A percentile compares a stretch with the other conserved stretches of the same genome.
phyloP scores from a whole-genome alignment of 2,888 invertebrate genomes.

The Cerastoderma edule region DNA sequence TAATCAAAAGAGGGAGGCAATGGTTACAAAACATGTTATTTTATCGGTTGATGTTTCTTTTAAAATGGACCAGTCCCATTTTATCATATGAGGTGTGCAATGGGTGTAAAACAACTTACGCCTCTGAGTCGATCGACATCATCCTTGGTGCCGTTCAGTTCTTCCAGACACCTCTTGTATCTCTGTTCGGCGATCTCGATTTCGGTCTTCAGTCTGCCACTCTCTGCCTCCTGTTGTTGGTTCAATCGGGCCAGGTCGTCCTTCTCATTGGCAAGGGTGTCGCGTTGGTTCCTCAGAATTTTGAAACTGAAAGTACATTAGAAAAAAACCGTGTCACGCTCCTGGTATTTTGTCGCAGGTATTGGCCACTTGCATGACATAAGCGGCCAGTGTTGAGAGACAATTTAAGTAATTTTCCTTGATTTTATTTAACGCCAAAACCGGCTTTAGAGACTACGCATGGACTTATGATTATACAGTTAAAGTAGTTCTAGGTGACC shows the following conservation, averaged over 20 bases:
- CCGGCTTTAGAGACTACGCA: too few relatives aligned
- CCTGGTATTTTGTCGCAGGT: too few relatives aligned
- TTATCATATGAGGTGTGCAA: not conserved
- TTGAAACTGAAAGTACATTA: conserved; percentile 23
- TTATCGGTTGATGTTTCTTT: too few relatives aligned
- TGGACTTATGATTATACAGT: too few relatives aligned
- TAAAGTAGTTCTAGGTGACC: too few relatives aligned
- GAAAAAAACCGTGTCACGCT: too few relatives aligned
- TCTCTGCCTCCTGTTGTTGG: conserved; percentile 72
- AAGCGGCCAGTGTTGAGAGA: too few relatives aligned
- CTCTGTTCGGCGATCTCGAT: conserved; percentile 62
- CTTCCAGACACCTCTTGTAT: conserved; percentile 17
- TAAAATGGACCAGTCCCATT: not conserved
- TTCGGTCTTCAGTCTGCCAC: conserved; percentile 61
- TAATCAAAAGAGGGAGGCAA: too few relatives aligned
- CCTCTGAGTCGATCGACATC: conserved; percentile 55
- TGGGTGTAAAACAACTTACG: conserved; percentile 35
- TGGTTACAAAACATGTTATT: too few relatives aligned
- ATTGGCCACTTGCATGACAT: too few relatives aligned
- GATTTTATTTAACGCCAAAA: too few relatives aligned
- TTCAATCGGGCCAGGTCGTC: conserved; percentile 34
- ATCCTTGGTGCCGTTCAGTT: conserved; percentile 57
- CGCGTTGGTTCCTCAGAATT: conserved; percentile 30
- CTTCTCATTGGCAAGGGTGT: conserved; percentile 26
- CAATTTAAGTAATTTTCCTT: too few relatives aligned